These are phyloP conservation scores for Mus spicilegus DNA, from an alignment of 2,113 vertebrate genomes.

Conservation along the genomic window DNA sequence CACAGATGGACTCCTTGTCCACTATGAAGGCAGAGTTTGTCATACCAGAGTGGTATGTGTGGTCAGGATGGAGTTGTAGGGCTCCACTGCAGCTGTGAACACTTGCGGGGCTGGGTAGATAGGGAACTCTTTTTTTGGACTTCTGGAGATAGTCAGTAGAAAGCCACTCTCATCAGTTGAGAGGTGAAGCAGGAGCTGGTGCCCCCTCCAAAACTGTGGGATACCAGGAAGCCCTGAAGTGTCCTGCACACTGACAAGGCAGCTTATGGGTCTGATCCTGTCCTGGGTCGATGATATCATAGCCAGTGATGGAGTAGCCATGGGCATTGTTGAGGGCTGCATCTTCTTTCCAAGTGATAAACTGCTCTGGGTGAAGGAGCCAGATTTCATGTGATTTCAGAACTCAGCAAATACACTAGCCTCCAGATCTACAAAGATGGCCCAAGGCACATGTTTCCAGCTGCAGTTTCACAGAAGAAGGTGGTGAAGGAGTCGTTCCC, in stretches of 20 bases:
- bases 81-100: conserved; percentile 88
- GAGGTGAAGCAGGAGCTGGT: conserved; percentile 89
- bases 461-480: conserved; percentile 89
- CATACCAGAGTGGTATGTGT: conserved; percentile 88
- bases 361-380: conserved; percentile 91
- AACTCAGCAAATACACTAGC: conserved; percentile 93
- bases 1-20: conserved; percentile 89
- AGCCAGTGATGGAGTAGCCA: conserved; percentile 93
- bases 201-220: conserved; percentile 88
- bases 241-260: conserved; percentile 89
- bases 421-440: conserved; percentile 95
- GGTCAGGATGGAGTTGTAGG: conserved; percentile 91
- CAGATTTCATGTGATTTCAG: conserved; percentile 77
- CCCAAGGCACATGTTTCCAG: conserved; percentile 95
- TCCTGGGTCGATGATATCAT: conserved; percentile 91
- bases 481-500: conserved; percentile 87
- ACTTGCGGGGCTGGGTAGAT: conserved; percentile 88
- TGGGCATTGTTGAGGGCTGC: conserved; percentile 95
- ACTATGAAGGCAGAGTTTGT: conserved; percentile 86
- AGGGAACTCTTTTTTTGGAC: conserved; percentile 89
- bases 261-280: conserved; percentile 92
- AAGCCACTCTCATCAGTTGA: conserved; percentile 86
- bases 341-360: conserved; percentile 94
- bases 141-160: conserved; percentile 88
- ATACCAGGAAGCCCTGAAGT: conserved; percentile 88